Base-by-base conservation (phyloP, 37 sponge, comb jelly and placozoan genomes). In the Agelas oroides region DNA sequence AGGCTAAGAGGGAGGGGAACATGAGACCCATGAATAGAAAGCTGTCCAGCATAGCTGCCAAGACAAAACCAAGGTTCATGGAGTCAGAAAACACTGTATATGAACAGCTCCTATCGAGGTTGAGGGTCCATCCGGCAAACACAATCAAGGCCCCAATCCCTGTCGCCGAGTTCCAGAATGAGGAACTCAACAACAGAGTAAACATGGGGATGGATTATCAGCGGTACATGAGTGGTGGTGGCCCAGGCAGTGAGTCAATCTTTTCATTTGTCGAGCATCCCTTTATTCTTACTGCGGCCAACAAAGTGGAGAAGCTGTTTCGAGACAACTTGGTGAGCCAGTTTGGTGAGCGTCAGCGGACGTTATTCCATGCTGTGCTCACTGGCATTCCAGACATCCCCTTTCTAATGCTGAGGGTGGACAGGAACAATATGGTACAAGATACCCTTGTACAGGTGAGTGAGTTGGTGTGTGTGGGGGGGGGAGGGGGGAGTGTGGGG, bases 401-500 rank as follows among this genome's bases (percentile, higher is more conserved):
- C 12, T 94, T 87, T 67, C 87, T 98, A 0, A 62, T 84, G 0
- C 88, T 98, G 32, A 75, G 75, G 59, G 84, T 98, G 14, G 78
- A 88, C 71, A 77, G 99, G 35, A 60, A 96, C 65, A 75, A 90
- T 59, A 80, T 98, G 27, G 74, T 98, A 17, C 56, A 82, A 28
- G 96, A 96, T 34, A 84, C 99, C 15, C 86, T 98, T 0, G 83
- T 80, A 1, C 97, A 96, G 83, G 97, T 98, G 36, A 80, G 90
- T 24, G 28, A 25, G 70, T 59, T 6, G 46, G 46, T 46, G 46
- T n/a, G n/a, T n/a, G n/a, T n/a, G n/a, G n/a, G n/a, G n/a, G n/a
- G n/a, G n/a, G n/a, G n/a, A n/a, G n/a, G n/a, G n/a, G n/a, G n/a
- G n/a, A n/a, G n/a, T n/a, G 46, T 46, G 3, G 19, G 24, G 25